Conservation (phyloP, 2,797 vertebrate species). For the Carapus acus region DNA sequence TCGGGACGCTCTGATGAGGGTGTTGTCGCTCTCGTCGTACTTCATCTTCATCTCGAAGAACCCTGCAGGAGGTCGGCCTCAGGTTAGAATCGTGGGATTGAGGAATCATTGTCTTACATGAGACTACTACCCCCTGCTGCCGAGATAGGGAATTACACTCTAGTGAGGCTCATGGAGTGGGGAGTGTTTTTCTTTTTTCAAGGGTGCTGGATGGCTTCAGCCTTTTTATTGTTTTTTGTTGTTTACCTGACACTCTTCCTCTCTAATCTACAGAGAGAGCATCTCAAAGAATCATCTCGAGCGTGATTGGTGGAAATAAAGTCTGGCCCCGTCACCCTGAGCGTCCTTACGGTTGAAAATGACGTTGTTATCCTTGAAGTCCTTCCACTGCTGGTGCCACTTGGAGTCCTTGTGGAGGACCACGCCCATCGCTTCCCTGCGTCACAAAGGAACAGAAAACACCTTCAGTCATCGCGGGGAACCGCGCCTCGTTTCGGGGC, state of each 20-base stretch:
- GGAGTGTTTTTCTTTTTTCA: too few relatives aligned
- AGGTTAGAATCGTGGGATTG: too few relatives aligned
- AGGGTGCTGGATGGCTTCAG: too few relatives aligned
- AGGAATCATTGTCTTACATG: background rate
- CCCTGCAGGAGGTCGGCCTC: slow-evolving; percentile 61
- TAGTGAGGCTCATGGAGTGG: too few relatives aligned
- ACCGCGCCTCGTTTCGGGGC: too few relatives aligned
- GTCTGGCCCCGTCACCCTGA: too few relatives aligned
- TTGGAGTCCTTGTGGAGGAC: slow-evolving; percentile 92
- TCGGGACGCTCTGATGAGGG: slow-evolving; percentile 81
- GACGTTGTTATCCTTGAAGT: slow-evolving; percentile 90
- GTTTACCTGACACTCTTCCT: too few relatives aligned
- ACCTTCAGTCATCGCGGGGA: background rate
- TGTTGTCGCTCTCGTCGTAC: slow-evolving; percentile 91
- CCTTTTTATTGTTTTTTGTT: too few relatives aligned
- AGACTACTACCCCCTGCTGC: slow-evolving; percentile 55
- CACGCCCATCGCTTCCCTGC: slow-evolving; percentile 82
- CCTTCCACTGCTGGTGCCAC: slow-evolving; percentile 94
- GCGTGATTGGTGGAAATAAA: too few relatives aligned
- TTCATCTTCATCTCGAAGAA: slow-evolving; percentile 98
- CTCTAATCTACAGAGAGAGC: too few relatives aligned
- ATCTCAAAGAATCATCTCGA: too few relatives aligned
- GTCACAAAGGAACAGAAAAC: background rate
- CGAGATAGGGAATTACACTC: slow-evolving; percentile 15
- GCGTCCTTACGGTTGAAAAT: slow-evolving; percentile 89